phyloP scores from a whole-genome alignment of 2,797 vertebrate genomes.

The Chaetodon trifasciatus region DNA sequence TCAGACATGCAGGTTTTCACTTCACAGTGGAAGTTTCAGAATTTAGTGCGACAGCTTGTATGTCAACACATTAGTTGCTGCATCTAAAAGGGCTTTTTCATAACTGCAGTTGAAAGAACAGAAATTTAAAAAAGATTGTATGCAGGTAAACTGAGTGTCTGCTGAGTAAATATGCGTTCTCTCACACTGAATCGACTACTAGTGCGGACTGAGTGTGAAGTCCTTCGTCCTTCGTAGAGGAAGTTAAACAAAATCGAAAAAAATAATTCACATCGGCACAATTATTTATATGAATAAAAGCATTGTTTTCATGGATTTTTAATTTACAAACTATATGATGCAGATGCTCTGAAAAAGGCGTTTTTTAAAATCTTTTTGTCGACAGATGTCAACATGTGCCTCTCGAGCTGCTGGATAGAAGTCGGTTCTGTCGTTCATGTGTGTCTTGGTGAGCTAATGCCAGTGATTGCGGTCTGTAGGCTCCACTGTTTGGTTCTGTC shows the following conservation, averaged over 20 bases:
- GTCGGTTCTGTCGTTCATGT: neutral
- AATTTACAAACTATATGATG: neutral
- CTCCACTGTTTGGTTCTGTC: constrained; percentile 23
- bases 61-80: neutral
- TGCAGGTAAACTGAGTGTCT: neutral
- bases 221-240: neutral
- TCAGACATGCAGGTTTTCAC: neutral
- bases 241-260: neutral
- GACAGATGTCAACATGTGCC: neutral
- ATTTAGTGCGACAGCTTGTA: neutral
- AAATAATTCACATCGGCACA: neutral
- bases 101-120: neutral
- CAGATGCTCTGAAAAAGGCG: neutral
- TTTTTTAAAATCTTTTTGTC: neutral
- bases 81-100: neutral
- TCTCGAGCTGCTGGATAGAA: constrained; percentile 1
- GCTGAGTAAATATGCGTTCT: neutral
- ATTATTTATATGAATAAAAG: neutral
- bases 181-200: neutral
- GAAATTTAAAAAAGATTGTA: neutral
- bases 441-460: constrained; percentile 7
- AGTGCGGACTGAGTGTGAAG: neutral
- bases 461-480: constrained; percentile 8
- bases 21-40: neutral
- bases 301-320: neutral